phyloP scores from a whole-genome alignment of 2,888 invertebrate genomes.

The Napeogenes sylphis region DNA sequence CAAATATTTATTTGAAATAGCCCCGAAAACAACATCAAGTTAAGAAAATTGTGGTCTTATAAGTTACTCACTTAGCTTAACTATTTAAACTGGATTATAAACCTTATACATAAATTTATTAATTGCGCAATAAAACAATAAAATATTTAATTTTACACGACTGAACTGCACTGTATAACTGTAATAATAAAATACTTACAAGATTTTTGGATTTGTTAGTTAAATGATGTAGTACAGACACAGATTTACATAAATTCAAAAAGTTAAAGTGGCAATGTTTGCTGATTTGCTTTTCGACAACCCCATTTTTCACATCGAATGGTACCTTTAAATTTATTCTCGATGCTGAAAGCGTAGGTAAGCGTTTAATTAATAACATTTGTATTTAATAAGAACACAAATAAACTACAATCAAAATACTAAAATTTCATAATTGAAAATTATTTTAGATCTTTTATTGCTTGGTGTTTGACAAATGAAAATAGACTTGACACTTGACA shows the following conservation, averaged over 20 bases:
- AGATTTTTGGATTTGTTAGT: constrained; percentile 52
- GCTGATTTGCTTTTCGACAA: constrained; percentile 46
- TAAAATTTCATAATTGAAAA: constrained; percentile 1
- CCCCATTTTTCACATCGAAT: constrained; percentile 41
- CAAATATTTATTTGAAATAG: too few species aligned
- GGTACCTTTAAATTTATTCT: constrained; percentile 55
- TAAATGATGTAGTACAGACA: constrained; percentile 54
- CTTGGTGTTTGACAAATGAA: not conserved
- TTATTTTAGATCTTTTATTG: not conserved
- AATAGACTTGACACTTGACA: not conserved
- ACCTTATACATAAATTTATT: too few species aligned
- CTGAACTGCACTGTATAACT: too few species aligned
- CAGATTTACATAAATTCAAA: constrained; percentile 56
- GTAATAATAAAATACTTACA: constrained; percentile 42
- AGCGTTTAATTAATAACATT: constrained; percentile 63
- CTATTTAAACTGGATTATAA: too few species aligned
- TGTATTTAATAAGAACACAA: not conserved
- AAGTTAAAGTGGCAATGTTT: constrained; percentile 46
- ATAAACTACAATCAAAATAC: not conserved
- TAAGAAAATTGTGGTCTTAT: too few species aligned
- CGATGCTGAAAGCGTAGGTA: constrained; percentile 54
- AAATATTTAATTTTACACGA: too few species aligned
- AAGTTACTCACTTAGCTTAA: too few species aligned
- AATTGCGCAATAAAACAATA: too few species aligned
- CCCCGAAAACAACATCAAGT: too few species aligned